These are phyloP conservation scores for Catharus minimus DNA, from an alignment of 2,113 vertebrate genomes.

Conservation along the genomic window DNA sequence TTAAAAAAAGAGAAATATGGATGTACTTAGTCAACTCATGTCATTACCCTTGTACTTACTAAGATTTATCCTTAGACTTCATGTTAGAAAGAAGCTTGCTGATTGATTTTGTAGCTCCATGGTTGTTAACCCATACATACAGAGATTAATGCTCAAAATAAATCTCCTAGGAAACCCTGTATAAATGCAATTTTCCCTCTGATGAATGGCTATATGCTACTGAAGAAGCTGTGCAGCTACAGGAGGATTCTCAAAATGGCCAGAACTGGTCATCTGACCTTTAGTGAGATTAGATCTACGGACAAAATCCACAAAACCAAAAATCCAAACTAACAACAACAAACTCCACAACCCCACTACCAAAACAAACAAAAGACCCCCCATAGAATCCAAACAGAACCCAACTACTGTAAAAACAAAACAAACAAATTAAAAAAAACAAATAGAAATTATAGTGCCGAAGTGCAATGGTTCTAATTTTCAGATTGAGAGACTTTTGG, in stretches of 20 bases:
- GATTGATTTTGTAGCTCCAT: neutral
- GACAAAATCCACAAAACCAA: neutral
- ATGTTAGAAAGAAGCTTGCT: neutral
- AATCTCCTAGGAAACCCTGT: neutral
- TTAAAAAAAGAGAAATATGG: neutral
- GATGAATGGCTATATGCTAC: neutral
- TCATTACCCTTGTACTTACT: neutral
- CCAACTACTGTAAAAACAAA: accelerated
- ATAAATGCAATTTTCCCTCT: neutral
- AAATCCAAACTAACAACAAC: neutral
- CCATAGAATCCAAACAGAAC: neutral
- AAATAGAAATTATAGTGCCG: neutral
- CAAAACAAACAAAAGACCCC: neutral
- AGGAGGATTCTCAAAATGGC: neutral
- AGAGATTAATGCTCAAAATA: neutral
- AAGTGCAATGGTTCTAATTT: neutral
- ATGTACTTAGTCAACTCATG: neutral
- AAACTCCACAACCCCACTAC: accelerated
- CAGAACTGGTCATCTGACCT: neutral
- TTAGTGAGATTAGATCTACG: neutral
- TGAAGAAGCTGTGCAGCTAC: neutral
- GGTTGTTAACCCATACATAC: neutral
- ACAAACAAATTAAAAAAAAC: neutral
- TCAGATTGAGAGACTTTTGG: neutral
- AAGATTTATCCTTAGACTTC: neutral